Evolutionary conservation across 92 coral and sea anemone genomes (phyloP), one percentile per base, ranked within the genome.

Genomic region (Porites cylindrica): DNA sequence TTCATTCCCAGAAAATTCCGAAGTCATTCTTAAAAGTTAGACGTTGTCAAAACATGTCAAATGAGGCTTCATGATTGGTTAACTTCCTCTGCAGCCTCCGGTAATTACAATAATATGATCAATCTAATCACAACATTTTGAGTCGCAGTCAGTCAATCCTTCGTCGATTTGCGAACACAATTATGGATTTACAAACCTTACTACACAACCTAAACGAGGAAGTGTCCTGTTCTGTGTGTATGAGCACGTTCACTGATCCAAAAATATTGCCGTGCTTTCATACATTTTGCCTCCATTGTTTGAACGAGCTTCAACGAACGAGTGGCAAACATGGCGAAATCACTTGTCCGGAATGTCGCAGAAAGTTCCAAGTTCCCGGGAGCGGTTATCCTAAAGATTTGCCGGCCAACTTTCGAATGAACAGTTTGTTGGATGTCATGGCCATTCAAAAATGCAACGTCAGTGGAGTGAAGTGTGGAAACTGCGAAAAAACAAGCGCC

Each of bases 331-430:
- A 72, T 17, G 77, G 52, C 52, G 19, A 21, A 10, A 38, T 72
- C 43, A 10, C 12, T 11, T 72, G 77, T 13, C 77, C 77, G 17
- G 20, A n/a, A 18, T 72, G 77, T 38, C 43, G 43, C 32, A 72
- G 77, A 38, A 38, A 21, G n/a, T 29, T 38, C 4, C 8, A 29
- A 20, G 52, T 72, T 10, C n/a, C 77, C 4, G 50, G 61, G 16
- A 56, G 61, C 16, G 61, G 61, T 10, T 10, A 56, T 56, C 67
- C 68, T 70, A 74, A 47, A 2, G 52, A 75, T 29, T 61, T 86
- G 50, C 90, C 90, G 1, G 20, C 84, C 59, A 86, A 84, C 56
- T 86, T 86, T 75, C 78, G 66, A 76, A 56, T 86, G 56, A 86
- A 78, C 85, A 86, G 82, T 59, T 76, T 86, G 5, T 66, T 86